Evolutionary conservation across 1,140 invertebrate genomes (phyloP).

Genomic region (Cydia fagiglandana): DNA sequence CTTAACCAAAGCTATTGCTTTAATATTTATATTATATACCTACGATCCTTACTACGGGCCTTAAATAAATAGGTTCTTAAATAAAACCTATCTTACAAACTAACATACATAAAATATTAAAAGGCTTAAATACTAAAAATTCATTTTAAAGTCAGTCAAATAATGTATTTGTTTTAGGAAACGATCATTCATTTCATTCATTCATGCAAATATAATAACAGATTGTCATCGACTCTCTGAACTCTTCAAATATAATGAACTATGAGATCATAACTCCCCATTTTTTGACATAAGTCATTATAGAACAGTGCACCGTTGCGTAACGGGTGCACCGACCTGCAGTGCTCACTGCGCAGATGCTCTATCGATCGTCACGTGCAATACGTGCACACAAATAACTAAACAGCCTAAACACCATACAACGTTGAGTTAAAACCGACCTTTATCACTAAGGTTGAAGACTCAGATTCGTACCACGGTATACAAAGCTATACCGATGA

Average conservation of each 20-base stretch:
- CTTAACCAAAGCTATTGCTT: no score
- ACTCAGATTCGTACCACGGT: background rate
- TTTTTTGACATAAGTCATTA: background rate
- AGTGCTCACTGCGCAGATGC: constrained; percentile 57
- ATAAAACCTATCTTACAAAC: no score
- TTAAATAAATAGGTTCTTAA: no score
- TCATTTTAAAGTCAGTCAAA: no score
- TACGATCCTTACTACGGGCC: no score
- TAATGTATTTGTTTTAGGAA: no score
- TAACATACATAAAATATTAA: no score
- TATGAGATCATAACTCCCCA: background rate
- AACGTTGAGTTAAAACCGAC: background rate
- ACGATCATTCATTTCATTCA: no score
- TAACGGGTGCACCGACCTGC: constrained; percentile 60
- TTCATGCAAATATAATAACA: no score
- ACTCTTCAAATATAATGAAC: background rate
- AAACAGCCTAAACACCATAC: background rate
- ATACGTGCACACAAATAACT: background rate
- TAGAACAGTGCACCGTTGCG: constrained; percentile 43
- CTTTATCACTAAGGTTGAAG: background rate
- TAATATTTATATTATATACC: no score
- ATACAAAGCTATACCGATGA: background rate
- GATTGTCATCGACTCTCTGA: no score
- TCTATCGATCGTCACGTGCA: constrained; percentile 56
- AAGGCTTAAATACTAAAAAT: no score